A percentile compares a stretch with the other conserved stretches of the same genome.
Evolutionary conservation across 2,888 invertebrate genomes (phyloP).

Genomic region (Latrodectus hesperus): DNA sequence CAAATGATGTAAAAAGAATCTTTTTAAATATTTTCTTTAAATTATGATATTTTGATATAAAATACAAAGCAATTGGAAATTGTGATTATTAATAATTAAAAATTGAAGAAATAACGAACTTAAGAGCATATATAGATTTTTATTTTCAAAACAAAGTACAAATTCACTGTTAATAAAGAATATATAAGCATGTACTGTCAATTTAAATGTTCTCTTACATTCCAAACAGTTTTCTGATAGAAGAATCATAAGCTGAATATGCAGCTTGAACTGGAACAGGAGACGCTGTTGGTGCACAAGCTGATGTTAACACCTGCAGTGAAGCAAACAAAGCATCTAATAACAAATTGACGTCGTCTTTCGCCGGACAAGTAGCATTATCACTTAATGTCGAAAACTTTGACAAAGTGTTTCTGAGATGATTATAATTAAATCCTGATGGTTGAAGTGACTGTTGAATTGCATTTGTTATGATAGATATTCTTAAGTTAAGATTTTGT

Average conservation of each 20-base stretch:
- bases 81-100: no score
- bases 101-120: no score
- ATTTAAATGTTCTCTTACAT: no score
- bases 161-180: no score
- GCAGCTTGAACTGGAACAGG: not conserved
- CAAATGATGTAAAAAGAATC: no score
- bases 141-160: no score
- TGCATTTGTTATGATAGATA: not conserved
- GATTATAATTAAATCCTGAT: conserved; percentile 7
- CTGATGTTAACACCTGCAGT: not conserved
- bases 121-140: no score
- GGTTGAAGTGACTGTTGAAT: not conserved
- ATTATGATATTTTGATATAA: no score
- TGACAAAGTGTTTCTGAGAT: not conserved
- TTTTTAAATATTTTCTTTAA: no score
- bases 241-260: not conserved
- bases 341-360: not conserved
- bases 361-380: not conserved
- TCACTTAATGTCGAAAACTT: not conserved
- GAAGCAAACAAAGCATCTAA: conserved; percentile 6
- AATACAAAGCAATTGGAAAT: no score
- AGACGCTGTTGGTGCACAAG: not conserved
- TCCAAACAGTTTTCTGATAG: conserved; percentile 2
- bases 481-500: not conserved
- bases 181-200: no score